phyloP scores from a whole-genome alignment of 2,113 vertebrate genomes.

The Raphicerus campestris region DNA sequence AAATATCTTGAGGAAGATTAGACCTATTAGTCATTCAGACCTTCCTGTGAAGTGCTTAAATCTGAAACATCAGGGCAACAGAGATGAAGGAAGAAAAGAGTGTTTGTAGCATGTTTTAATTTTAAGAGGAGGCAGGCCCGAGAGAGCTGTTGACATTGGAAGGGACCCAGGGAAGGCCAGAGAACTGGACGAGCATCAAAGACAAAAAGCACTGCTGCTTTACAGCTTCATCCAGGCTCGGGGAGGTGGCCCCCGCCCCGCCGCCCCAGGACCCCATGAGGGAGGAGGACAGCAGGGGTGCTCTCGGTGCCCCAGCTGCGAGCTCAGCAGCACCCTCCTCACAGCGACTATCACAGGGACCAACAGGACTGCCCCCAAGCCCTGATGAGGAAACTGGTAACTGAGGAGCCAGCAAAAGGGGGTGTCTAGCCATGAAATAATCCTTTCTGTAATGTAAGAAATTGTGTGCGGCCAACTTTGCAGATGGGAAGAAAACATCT shows the following conservation, averaged over 20 bases:
- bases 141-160: background rate
- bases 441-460: background rate
- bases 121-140: background rate
- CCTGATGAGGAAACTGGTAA: background rate
- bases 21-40: background rate
- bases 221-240: background rate
- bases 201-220: background rate
- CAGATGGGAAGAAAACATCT: background rate
- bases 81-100: background rate
- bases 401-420: background rate
- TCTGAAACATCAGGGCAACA: background rate
- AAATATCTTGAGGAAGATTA: conserved; percentile 11
- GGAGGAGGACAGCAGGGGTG: background rate
- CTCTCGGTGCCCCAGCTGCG: rapidly evolving
- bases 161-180: background rate
- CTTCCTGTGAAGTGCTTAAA: background rate
- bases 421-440: background rate
- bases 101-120: background rate
- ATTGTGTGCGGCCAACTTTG: background rate
- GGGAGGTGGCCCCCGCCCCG: background rate
- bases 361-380: background rate
- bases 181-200: background rate
- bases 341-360: background rate
- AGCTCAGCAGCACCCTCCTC: background rate
- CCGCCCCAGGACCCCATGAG: rapidly evolving